phyloP scores from a whole-genome alignment of 2,797 vertebrate genomes.

The Rhinoraja longicauda region DNA sequence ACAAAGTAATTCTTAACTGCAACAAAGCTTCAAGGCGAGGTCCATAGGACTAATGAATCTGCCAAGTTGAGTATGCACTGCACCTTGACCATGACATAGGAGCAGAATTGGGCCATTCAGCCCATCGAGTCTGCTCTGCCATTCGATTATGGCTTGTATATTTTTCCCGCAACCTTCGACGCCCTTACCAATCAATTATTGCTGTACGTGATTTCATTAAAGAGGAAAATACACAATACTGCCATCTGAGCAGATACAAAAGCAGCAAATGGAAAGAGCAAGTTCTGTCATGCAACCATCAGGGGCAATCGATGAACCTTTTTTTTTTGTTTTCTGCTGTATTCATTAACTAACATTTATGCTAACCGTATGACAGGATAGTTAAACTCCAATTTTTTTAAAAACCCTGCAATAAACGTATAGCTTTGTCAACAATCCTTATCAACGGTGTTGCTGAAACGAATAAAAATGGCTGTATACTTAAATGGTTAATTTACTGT shows the following conservation, averaged over 20 bases:
- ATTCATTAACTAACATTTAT: background rate
- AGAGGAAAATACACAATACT: background rate
- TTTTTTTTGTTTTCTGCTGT: background rate
- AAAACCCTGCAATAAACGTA: background rate
- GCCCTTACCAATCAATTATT: too few species aligned
- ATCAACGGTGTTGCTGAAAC: background rate
- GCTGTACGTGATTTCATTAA: too few species aligned
- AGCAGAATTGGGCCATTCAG: too few species aligned
- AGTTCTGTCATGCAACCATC: background rate
- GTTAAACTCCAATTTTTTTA: background rate
- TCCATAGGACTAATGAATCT: background rate
- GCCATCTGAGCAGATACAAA: background rate
- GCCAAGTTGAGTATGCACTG: too few species aligned
- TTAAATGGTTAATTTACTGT: background rate
- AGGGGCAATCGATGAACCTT: background rate
- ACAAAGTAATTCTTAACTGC: background rate
- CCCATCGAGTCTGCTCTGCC: too few species aligned
- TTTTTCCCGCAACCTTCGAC: too few species aligned
- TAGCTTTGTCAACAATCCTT: background rate
- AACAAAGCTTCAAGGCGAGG: background rate
- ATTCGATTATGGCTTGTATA: too few species aligned
- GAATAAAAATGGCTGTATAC: background rate
- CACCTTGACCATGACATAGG: background rate
- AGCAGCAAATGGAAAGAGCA: background rate
- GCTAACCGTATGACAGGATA: background rate